Evolutionary conservation across 2,888 invertebrate species (phyloP), one percentile per base, ranked within the genome.

Genomic region (Poecilobothrus nobilitatus): DNA sequence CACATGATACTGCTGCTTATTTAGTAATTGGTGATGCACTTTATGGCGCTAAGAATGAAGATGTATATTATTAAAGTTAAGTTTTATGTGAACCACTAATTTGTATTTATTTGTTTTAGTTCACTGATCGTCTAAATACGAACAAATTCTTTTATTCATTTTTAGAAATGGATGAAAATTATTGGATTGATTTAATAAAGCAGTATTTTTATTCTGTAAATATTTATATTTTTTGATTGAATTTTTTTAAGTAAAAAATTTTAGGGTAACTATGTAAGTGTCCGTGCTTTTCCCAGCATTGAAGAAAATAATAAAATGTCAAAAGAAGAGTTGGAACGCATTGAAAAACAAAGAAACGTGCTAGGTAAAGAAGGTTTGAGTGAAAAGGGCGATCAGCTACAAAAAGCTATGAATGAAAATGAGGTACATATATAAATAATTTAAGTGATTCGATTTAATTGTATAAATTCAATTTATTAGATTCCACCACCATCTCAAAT

Each of bases 21-120:
- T 86, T 89, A 74, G 84, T 91, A 68, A 92, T 95, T 73, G 91
- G 90, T 0, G 93, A 95, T 78, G 89, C 91, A 76, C 82, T 96
- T 37, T 95, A 94, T 80, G 93, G 94, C 18, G 86, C 88, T 68
- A 86, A 84, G 65, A 86, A 88, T 73, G 82, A 87, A 73, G 90
- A 93, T 79, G 92, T 93, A 79, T 86, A 66, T 18, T 15, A n/a
- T 41, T 41, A 1, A 12, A 15, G 1, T 53, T 53, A 53, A n/a
- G n/a, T 18, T 18, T 53, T 6, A 53, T n/a, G 3, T 1, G 18
- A 53, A 53, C 1, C 64, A 65, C 6, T 33, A 64, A 34, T 37
- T 34, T 27, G 4, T 9, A 27, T 64, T 22, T 41, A 21, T 68
- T 67, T 10, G 21, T 77, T 78, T 67, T 78, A 90, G 91, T 84